phyloP scores from a whole-genome alignment of 2,888 invertebrate species.

The Synanthedon myopaeformis region DNA sequence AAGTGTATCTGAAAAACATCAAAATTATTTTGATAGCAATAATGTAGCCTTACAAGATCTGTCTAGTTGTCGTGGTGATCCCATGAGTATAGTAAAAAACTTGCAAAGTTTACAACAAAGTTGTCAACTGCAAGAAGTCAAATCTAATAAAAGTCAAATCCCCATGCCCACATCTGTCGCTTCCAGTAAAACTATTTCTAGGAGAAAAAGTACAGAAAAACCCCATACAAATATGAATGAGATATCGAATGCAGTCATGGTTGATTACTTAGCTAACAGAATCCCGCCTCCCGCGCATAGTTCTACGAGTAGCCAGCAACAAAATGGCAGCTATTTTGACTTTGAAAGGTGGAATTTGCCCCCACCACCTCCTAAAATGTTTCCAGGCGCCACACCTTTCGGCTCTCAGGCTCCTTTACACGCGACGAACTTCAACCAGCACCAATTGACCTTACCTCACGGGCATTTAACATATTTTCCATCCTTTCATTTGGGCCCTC shows the following conservation, averaged over 20 bases:
- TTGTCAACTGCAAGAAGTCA: constrained; percentile 71
- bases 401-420: constrained; percentile 71
- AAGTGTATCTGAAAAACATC: constrained; percentile 66
- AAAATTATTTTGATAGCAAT: constrained; percentile 74
- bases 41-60: constrained; percentile 76
- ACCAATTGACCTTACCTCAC: constrained; percentile 77
- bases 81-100: constrained; percentile 82
- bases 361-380: constrained; percentile 76
- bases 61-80: constrained; percentile 80
- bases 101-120: constrained; percentile 73
- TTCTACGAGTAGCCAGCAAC: constrained; percentile 69
- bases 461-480: constrained; percentile 82
- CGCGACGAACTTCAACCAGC: constrained; percentile 71
- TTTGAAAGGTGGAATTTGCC: constrained; percentile 86
- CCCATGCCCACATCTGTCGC: constrained; percentile 26
- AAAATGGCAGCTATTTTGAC: constrained; percentile 81
- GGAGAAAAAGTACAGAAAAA: constrained; percentile 74
- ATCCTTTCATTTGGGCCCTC: constrained; percentile 79
- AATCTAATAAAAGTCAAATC: constrained; percentile 54
- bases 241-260: constrained; percentile 65
- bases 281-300: constrained; percentile 81
- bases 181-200: constrained; percentile 32
- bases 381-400: constrained; percentile 71
- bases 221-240: constrained; percentile 64
- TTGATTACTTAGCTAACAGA: constrained; percentile 69